Conservation (phyloP, 2,797 vertebrate genomes). For the Siniperca scherzeri region DNA sequence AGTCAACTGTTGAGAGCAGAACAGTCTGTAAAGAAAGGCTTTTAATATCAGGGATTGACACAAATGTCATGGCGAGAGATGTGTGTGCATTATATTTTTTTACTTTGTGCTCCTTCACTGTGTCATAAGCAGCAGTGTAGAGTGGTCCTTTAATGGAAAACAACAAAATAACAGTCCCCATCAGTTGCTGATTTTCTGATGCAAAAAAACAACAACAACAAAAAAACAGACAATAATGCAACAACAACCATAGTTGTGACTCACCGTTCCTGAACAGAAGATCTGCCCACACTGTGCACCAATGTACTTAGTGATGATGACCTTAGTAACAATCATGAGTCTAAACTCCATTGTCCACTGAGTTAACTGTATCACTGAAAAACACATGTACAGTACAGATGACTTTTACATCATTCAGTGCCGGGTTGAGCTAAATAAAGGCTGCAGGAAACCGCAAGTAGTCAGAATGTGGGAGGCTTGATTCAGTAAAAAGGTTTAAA, state of each 20-base stretch:
- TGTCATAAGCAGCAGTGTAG: neutral
- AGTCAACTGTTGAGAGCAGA: neutral
- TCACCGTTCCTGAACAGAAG: constrained; percentile 34
- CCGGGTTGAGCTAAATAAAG: constrained; percentile 6
- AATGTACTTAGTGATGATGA: neutral
- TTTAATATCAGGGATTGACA: constrained; percentile 20
- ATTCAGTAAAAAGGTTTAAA: constrained; percentile 31
- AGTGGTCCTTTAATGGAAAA: neutral
- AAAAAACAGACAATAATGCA: constrained; percentile 6
- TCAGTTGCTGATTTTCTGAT: constrained; percentile 13
- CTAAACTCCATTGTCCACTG: neutral
- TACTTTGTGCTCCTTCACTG: neutral
- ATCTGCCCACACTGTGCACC: constrained; percentile 42
- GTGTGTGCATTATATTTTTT: neutral
- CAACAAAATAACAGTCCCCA: neutral
- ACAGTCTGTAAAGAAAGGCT: neutral
- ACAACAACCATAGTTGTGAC: constrained; percentile 12
- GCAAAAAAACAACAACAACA: neutral
- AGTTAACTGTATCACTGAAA: neutral
- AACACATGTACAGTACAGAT: neutral
- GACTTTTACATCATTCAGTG: constrained; percentile 7
- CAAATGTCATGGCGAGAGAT: neutral
- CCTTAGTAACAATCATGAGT: neutral
- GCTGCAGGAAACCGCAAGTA: constrained; percentile 11
- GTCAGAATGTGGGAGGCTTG: constrained; percentile 46